These are phyloP conservation scores for Cyprinus carpio DNA, from an alignment of 2,113 vertebrate genomes.

Conservation along the genomic window DNA sequence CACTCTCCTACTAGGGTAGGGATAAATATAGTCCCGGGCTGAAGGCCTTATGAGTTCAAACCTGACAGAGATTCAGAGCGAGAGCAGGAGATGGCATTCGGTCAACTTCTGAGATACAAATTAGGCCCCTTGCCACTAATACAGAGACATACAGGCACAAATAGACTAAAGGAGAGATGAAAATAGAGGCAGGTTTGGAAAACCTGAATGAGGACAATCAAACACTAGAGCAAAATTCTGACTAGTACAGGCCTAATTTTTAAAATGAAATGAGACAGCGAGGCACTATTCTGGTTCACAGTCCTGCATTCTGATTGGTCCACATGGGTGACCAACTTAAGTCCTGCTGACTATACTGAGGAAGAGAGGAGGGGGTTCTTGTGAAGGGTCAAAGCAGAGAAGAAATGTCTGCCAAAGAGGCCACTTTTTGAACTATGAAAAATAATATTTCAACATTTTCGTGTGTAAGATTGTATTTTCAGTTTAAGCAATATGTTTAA, in stretches of 20 bases:
- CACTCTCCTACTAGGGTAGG: slow-evolving; percentile 41
- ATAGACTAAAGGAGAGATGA: background rate
- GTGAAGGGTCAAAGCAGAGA: background rate
- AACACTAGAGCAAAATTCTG: background rate
- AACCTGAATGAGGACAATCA: background rate
- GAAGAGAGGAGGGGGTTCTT: slow-evolving; percentile 23
- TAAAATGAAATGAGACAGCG: background rate
- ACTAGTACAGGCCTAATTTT: slow-evolving; percentile 13
- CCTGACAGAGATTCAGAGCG: slow-evolving; percentile 7
- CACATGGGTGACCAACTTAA: slow-evolving; percentile 39
- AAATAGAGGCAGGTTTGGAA: background rate
- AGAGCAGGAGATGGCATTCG: slow-evolving; percentile 31
- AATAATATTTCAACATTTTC: background rate
- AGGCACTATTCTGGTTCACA: background rate
- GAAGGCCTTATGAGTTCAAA: slow-evolving; percentile 51
- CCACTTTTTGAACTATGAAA: background rate
- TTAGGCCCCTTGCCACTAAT: background rate
- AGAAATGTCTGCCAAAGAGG: background rate
- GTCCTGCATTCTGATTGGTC: background rate
- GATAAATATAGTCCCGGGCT: slow-evolving; percentile 62
- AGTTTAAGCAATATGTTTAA: background rate
- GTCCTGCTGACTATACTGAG: slow-evolving; percentile 49
- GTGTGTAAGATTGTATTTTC: too few species aligned
- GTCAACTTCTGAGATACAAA: slow-evolving; percentile 43
- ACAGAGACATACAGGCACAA: background rate